Evolutionary conservation across 2,888 invertebrate genomes (phyloP).

Genomic region (Hirudinaria manillensis): DNA sequence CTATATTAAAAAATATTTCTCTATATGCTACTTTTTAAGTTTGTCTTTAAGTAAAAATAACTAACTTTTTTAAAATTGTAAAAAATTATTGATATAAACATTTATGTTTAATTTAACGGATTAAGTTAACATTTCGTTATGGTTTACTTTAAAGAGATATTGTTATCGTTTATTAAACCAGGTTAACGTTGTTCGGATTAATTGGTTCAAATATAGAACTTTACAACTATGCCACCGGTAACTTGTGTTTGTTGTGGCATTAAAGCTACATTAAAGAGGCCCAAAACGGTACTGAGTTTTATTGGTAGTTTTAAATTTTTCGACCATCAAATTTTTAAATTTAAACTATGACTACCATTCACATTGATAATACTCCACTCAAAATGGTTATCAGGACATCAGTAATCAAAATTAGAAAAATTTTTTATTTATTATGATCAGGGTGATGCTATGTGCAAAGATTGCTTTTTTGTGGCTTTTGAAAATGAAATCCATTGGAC

Average conservation of each 20-base stretch:
- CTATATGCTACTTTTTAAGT: neutral
- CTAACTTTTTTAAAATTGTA: neutral
- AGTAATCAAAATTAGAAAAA: no score
- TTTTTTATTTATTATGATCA: slow-evolving; percentile 36
- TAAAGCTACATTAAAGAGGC: slow-evolving; percentile 51
- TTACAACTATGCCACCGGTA: neutral
- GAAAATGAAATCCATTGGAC: slow-evolving; percentile 91
- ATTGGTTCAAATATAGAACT: neutral
- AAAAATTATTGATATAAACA: neutral
- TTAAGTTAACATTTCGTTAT: neutral
- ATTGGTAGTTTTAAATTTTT: slow-evolving; percentile 10
- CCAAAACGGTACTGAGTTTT: slow-evolving; percentile 50
- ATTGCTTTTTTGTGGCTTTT: slow-evolving; percentile 87
- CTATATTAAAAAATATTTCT: neutral
- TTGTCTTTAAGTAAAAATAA: neutral
- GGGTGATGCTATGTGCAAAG: slow-evolving; percentile 83
- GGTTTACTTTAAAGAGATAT: neutral
- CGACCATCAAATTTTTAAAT: neutral
- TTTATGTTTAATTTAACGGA: neutral
- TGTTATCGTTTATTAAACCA: neutral
- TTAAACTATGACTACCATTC: neutral
- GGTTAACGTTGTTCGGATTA: neutral
- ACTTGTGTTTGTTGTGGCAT: slow-evolving; percentile 12
- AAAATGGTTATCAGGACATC: no score
- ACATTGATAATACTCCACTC: neutral